Evolutionary conservation across 2,113 vertebrate genomes (phyloP).

Genomic region (Perca fluviatilis): DNA sequence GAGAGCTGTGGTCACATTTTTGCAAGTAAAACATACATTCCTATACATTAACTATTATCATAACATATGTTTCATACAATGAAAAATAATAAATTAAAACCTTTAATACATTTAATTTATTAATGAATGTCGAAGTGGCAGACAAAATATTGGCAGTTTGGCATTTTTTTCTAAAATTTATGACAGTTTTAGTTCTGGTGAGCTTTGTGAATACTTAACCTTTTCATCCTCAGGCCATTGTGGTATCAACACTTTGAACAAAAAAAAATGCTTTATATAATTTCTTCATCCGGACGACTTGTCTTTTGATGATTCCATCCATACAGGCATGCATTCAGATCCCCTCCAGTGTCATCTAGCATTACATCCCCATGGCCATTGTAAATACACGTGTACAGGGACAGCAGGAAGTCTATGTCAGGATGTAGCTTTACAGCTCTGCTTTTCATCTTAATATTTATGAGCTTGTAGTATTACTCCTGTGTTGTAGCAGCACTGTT

Average conservation of each 20-base stretch:
- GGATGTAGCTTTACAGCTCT: constrained; percentile 31
- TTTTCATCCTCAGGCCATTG: constrained; percentile 24
- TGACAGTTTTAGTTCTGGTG: neutral
- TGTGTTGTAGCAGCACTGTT: constrained; percentile 39
- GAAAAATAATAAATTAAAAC: no score
- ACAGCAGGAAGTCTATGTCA: constrained; percentile 54
- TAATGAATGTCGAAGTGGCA: neutral
- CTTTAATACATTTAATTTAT: neutral
- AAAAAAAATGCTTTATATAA: neutral
- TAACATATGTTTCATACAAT: no score
- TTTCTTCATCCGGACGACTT: constrained; percentile 37
- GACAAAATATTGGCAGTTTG: no score
- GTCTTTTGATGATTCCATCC: constrained; percentile 56
- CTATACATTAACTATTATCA: no score
- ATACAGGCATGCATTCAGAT: constrained; percentile 72
- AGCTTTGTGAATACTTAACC: constrained; percentile 34
- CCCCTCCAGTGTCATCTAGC: constrained; percentile 47
- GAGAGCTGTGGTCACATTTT: neutral
- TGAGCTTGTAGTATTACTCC: constrained; percentile 26
- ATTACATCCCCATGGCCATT: constrained; percentile 64
- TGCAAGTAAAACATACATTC: neutral
- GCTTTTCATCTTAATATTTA: constrained; percentile 29
- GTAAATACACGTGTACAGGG: constrained; percentile 49
- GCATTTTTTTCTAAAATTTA: neutral
- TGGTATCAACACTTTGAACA: constrained; percentile 65